Conservation (phyloP, 2,888 invertebrate genomes). For the Drosophila tripunctata region DNA sequence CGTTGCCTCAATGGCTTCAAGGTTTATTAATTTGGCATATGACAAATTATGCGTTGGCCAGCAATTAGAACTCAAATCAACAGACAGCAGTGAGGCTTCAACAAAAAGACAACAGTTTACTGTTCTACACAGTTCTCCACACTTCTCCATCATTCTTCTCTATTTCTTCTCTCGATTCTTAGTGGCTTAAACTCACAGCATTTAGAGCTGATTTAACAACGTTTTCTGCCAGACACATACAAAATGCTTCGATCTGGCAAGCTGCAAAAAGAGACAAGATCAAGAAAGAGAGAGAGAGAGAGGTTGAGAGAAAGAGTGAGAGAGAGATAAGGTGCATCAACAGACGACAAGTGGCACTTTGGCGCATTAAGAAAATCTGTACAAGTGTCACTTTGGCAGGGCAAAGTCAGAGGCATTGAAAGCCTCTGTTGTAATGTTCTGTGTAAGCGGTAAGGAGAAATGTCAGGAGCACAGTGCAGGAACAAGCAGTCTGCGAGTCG, state of each 20-base stretch:
- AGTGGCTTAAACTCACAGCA: background rate
- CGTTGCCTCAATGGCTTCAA: slow-evolving; percentile 33
- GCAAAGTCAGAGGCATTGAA: slow-evolving; percentile 21
- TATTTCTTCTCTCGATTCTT: slow-evolving; percentile 3
- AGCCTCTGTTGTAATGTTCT: too few relatives aligned
- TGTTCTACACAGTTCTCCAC: background rate
- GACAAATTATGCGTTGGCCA: slow-evolving; percentile 74
- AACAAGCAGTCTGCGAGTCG: slow-evolving; percentile 5
- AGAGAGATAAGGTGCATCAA: slow-evolving; percentile 57
- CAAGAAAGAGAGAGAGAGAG: background rate
- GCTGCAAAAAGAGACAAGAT: background rate
- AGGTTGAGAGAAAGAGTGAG: background rate
- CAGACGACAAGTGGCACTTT: slow-evolving; percentile 81
- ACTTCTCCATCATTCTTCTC: too few relatives aligned
- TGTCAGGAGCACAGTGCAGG: background rate
- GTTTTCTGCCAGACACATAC: slow-evolving; percentile 66
- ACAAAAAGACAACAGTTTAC: background rate
- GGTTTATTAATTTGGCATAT: slow-evolving; percentile 77
- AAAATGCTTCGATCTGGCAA: slow-evolving; percentile 67
- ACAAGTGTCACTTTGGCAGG: slow-evolving; percentile 79
- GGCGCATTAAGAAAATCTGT: slow-evolving; percentile 79
- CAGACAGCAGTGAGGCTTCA: slow-evolving; percentile 36
- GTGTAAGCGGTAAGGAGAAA: too few relatives aligned
- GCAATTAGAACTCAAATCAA: slow-evolving; percentile 67
- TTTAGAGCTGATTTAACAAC: slow-evolving; percentile 72